A percentile compares a stretch with the other conserved stretches of the same genome.
Evolutionary conservation across 1,140 invertebrate species (phyloP).

Genomic region (Drosophila nebulosa): DNA sequence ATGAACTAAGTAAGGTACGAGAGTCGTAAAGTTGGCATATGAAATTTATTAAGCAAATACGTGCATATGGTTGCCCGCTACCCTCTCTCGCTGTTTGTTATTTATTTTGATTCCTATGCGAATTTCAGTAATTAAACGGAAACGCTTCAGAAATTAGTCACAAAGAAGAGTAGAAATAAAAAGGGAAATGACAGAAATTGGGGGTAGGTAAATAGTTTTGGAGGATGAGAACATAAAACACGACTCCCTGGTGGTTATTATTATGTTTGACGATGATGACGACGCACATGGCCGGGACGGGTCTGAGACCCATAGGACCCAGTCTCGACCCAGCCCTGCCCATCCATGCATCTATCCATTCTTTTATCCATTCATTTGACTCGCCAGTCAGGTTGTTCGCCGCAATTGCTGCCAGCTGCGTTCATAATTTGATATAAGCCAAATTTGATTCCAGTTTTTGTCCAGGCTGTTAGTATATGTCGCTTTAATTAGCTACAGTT

Average conservation of each 20-base stretch:
- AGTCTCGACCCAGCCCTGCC: not conserved
- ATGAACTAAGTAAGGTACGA: conserved; percentile 14
- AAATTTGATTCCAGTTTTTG: conserved; percentile 74
- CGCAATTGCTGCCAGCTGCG: conserved; percentile 73
- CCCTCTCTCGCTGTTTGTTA: conserved; percentile 2
- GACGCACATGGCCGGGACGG: conserved; percentile 44
- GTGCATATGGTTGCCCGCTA: conserved; percentile 28
- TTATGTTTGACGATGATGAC: conserved; percentile 28
- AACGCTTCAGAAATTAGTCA: conserved; percentile 52
- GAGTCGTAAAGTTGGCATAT: conserved; percentile 11
- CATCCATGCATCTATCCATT: conserved; percentile 16
- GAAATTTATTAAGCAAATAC: conserved; percentile 35
- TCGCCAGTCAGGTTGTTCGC: conserved; percentile 59
- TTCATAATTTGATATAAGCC: conserved; percentile 74
- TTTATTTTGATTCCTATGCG: conserved; percentile 55
- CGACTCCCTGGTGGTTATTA: conserved; percentile 55
- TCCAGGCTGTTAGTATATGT: conserved; percentile 36
- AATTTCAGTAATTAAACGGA: conserved; percentile 64
- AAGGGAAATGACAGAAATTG: not conserved
- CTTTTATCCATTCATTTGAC: conserved; percentile 51
- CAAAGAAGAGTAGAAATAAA: conserved; percentile 19
- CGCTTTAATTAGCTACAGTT: conserved; percentile 75
- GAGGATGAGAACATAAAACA: conserved; percentile 1
- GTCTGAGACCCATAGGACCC: conserved; percentile 31
- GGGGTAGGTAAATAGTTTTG: not conserved